Percentiles rank a stretch among this genome's conserved stretches.
phyloP scores from a whole-genome alignment of 2,888 invertebrate genomes.

The Hydraecia micacea region DNA sequence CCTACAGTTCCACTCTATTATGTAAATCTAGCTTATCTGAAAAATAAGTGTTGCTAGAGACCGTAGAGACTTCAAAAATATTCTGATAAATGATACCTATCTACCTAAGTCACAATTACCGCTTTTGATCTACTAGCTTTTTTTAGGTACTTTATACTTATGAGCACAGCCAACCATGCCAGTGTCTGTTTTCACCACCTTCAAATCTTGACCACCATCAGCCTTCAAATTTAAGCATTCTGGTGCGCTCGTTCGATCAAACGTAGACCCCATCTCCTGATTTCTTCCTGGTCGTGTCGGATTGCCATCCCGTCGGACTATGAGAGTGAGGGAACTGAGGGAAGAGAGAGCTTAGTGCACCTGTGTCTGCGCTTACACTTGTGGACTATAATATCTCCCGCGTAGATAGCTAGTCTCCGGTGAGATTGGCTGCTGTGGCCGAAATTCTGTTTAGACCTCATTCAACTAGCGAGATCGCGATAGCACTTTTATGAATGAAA shows the following conservation, averaged over 20 bases:
- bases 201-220: background rate
- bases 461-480: too few relatives aligned
- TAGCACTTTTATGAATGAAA: background rate
- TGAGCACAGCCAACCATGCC: background rate
- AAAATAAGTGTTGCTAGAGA: background rate
- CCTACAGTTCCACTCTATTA: conserved; percentile 22
- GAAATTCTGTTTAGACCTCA: background rate
- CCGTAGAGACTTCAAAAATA: background rate
- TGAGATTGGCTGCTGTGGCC: background rate
- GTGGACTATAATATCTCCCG: background rate
- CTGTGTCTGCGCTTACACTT: background rate
- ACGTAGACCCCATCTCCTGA: background rate
- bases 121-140: too few relatives aligned
- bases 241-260: background rate
- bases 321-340: background rate
- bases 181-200: background rate
- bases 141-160: background rate
- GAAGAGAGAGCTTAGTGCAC: background rate
- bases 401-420: background rate
- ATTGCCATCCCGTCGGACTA: background rate
- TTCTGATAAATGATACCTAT: background rate
- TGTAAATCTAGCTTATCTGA: background rate
- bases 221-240: background rate
- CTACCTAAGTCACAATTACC: background rate
- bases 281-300: background rate